Percentiles rank a stretch among this genome's conserved stretches.
These are phyloP conservation scores for Gymnodraco acuticeps DNA, from an alignment of 2,797 vertebrate species.

Conservation along the genomic window DNA sequence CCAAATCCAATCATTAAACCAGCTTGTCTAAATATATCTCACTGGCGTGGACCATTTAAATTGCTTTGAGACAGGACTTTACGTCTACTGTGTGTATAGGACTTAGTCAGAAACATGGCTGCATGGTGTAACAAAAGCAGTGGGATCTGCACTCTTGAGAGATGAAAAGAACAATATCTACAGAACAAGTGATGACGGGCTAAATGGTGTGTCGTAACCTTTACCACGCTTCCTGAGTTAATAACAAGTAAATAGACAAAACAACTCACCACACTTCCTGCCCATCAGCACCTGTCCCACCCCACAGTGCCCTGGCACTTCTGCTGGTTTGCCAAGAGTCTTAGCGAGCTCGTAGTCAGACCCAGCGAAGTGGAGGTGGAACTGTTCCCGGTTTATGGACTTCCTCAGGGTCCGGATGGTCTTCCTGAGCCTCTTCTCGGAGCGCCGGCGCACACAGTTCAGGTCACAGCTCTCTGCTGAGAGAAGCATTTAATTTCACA, in stretches of 20 bases:
- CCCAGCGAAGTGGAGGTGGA: constrained; percentile 91
- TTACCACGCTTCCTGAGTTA: background rate
- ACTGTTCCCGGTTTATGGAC: constrained; percentile 93
- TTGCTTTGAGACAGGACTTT: constrained; percentile 57
- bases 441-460: constrained; percentile 90
- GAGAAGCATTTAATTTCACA: constrained; percentile 74
- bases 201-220: constrained; percentile 16
- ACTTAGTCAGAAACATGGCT: constrained; percentile 17
- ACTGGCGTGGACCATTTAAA: constrained; percentile 64
- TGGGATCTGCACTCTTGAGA: background rate
- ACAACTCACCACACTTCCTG: constrained; percentile 92
- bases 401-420: constrained; percentile 94
- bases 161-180: constrained; percentile 24
- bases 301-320: constrained; percentile 85
- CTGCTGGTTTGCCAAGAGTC: constrained; percentile 78
- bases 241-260: constrained; percentile 6
- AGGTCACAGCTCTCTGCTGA: constrained; percentile 92
- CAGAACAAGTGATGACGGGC: background rate
- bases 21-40: constrained; percentile 77
- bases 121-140: constrained; percentile 34
- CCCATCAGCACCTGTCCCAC: constrained; percentile 88
- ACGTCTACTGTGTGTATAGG: constrained; percentile 43
- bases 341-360: constrained; percentile 88
- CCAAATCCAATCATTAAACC: constrained; percentile 80
- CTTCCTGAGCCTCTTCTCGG: constrained; percentile 94